Evolutionary conservation across 2,888 invertebrate species (phyloP).

Genomic region (Yponomeuta evonymella): DNA sequence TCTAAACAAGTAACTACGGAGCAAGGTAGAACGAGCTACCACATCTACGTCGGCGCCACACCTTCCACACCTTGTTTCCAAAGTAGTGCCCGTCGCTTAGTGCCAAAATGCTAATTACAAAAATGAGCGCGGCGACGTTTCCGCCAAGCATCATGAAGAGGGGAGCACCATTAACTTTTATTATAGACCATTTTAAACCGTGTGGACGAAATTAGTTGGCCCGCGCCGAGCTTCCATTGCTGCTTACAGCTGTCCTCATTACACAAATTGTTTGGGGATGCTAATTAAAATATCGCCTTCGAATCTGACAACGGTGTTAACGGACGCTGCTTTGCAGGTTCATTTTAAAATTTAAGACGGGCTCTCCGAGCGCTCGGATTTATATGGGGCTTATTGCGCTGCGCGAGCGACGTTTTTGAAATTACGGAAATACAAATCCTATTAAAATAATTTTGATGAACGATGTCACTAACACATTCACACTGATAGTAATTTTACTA

Average conservation of each 20-base stretch:
- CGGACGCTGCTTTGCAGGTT: too few species aligned
- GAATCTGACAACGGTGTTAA: neutral
- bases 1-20: neutral
- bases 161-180: slow-evolving; percentile 70
- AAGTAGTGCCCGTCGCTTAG: slow-evolving; percentile 57
- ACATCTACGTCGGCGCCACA: neutral
- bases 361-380: too few species aligned
- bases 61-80: slow-evolving; percentile 39
- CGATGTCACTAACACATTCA: too few species aligned
- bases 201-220: slow-evolving; percentile 72
- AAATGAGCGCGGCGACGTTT: slow-evolving; percentile 27
- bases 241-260: slow-evolving; percentile 44
- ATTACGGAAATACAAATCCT: too few species aligned
- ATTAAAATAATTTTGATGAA: too few species aligned
- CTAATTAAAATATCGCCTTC: slow-evolving; percentile 11
- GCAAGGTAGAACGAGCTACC: neutral
- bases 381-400: too few species aligned
- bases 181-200: slow-evolving; percentile 69
- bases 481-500: too few species aligned
- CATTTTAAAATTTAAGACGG: too few species aligned
- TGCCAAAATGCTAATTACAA: slow-evolving; percentile 71
- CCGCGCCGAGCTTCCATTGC: slow-evolving; percentile 24
- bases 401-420: too few species aligned
- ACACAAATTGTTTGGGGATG: slow-evolving; percentile 32
- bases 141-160: slow-evolving; percentile 69